phyloP scores from a whole-genome alignment of 2,888 invertebrate species.

The Rugalucina vietnamica region DNA sequence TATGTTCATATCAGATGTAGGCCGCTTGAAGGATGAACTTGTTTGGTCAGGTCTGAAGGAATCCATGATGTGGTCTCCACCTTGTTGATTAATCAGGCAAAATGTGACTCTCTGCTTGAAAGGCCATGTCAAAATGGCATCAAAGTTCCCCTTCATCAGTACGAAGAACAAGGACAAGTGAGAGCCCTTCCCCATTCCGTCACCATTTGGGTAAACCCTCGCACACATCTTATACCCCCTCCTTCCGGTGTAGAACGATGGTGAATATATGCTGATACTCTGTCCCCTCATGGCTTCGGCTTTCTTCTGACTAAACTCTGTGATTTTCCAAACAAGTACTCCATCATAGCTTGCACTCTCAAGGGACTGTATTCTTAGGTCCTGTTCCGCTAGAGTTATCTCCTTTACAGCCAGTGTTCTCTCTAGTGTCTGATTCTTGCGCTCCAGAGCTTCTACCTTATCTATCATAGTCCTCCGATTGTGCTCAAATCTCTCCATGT shows the following conservation, averaged over 20 bases:
- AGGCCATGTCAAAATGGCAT: constrained; percentile 81
- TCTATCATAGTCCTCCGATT: constrained; percentile 48
- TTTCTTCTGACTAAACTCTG: constrained; percentile 75
- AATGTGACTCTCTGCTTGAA: constrained; percentile 81
- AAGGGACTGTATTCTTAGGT: constrained; percentile 70
- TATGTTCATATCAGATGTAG: constrained; percentile 83
- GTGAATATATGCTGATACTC: constrained; percentile 79
- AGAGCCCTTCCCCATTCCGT: constrained; percentile 81
- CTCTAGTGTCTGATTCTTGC: constrained; percentile 64
- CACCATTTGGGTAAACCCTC: constrained; percentile 81
- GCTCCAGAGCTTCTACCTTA: constrained; percentile 51
- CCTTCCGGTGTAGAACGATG: constrained; percentile 79
- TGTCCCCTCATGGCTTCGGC: constrained; percentile 77
- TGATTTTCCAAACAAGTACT: constrained; percentile 81
- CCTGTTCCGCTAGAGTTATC: constrained; percentile 70
- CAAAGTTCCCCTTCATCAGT: constrained; percentile 79
- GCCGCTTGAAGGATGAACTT: constrained; percentile 81
- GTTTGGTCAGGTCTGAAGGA: constrained; percentile 82
- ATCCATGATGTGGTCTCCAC: constrained; percentile 80
- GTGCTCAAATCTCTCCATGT: constrained; percentile 67
- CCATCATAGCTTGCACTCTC: constrained; percentile 81
- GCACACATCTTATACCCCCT: constrained; percentile 82
- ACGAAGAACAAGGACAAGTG: constrained; percentile 83
- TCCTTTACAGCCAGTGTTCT: constrained; percentile 68
- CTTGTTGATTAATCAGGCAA: constrained; percentile 81